Percentiles rank a stretch among this genome's conserved stretches.
Conservation (phyloP, 2,797 vertebrate genomes). For the Coregonus ussuriensis region DNA sequence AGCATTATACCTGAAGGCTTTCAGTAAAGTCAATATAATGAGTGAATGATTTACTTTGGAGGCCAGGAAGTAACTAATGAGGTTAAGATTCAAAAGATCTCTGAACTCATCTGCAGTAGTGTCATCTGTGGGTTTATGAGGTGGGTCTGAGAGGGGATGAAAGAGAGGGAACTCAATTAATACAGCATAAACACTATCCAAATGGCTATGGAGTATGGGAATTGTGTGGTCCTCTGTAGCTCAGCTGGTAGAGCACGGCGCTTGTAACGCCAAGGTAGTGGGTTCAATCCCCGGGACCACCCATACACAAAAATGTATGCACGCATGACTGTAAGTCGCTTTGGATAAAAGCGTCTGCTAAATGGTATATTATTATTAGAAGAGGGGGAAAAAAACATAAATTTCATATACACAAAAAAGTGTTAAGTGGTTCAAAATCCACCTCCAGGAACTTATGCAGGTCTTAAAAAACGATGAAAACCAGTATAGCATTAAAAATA, state of each 20-base stretch:
- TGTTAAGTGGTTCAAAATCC: neutral
- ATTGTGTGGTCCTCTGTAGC: neutral
- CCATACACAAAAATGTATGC: no score
- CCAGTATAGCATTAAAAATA: neutral
- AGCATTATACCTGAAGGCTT: neutral
- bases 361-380: no score
- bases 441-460: neutral
- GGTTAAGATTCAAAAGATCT: conserved; percentile 80
- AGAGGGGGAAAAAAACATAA: no score
- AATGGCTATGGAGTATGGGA: neutral
- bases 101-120: conserved; percentile 78
- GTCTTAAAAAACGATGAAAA: neutral
- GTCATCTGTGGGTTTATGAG: conserved; percentile 75
- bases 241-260: no score
- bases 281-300: no score
- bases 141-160: conserved; percentile 73
- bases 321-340: no score
- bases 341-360: no score
- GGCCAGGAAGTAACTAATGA: conserved; percentile 77
- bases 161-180: neutral
- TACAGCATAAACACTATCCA: neutral
- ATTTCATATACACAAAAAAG: neutral
- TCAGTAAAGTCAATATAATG: neutral
- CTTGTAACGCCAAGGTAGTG: no score
- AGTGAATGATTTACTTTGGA: conserved; percentile 76